phyloP scores from a whole-genome alignment of 1,140 invertebrate species.

The Steinernema feltiae region DNA sequence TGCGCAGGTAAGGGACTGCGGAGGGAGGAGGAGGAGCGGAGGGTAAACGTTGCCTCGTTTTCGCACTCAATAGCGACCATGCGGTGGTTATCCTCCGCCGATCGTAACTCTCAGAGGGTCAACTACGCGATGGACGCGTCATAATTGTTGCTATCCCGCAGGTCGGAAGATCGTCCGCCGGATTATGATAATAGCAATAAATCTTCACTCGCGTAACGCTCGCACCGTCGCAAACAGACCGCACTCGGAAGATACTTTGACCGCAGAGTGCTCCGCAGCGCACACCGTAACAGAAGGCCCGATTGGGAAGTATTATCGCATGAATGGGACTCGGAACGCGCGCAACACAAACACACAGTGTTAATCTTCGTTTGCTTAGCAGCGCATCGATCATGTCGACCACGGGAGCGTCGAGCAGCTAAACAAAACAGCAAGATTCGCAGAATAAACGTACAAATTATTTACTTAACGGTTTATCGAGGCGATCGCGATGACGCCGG shows the following conservation, averaged over 20 bases:
- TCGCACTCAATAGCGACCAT: too few relatives aligned
- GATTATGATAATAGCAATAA: background rate
- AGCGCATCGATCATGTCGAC: constrained; percentile 10
- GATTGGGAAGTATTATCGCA: constrained; percentile 8
- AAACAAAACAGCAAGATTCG: background rate
- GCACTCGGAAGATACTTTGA: background rate
- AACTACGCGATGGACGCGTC: too few relatives aligned
- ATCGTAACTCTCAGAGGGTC: too few relatives aligned
- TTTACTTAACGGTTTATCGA: background rate
- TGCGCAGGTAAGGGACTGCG: background rate
- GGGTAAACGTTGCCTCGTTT: background rate
- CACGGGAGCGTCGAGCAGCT: constrained; percentile 1
- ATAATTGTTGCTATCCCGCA: background rate
- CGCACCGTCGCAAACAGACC: background rate
- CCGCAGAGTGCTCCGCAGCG: background rate
- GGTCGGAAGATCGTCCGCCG: background rate
- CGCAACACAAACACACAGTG: constrained; percentile 4
- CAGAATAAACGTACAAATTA: background rate
- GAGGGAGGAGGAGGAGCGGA: background rate
- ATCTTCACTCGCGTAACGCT: background rate
- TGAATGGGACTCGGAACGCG: background rate
- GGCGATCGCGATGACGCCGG: background rate
- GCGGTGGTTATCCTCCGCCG: too few relatives aligned
- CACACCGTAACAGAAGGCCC: background rate
- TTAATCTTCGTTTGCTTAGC: constrained; percentile 10